Evolutionary conservation across 2,888 invertebrate genomes (phyloP), one percentile per base, ranked within the genome.

Genomic region (Branchellion lobata): DNA sequence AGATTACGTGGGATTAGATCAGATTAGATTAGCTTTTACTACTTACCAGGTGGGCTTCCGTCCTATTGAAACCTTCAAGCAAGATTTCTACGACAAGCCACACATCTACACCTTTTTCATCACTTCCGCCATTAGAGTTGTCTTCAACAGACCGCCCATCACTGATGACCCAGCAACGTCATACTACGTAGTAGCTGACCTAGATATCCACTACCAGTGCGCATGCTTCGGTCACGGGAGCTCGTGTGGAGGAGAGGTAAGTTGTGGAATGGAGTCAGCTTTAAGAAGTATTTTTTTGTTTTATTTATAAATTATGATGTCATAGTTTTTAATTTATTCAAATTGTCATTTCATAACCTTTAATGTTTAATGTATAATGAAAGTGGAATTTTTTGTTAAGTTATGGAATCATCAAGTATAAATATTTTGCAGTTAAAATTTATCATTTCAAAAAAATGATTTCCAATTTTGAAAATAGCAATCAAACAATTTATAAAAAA

Each of bases 171-270:
- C 82, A 14, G 69, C 82, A 14, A 71, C 72, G 36, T 84, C 84
- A 8, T 84, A 83, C 74, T 84, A 83, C 71, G 82, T 82, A 5
- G 78, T 84, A 1, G 82, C 83, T 5, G 82, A 84, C 78, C 80
- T 84, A n/a, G 81, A 82, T n/a, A 78, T 84, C 18, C 78, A 81
- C 0, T 84, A 83, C 1, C 81, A 81, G 34, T 84, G 84, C 79
- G 75, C 81, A 21, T 84, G 84, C 68, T 83, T 80, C 69, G 84
- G 84, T 2, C 84, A 84, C 71, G 81, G 83, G 5, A 33, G 75
- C 11, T 24, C 21, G 21, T 84, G 84, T 69, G 78, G 69, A 11
- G 84, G 84, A 8, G 71, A 24, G 75, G 84, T 84, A 75, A 68
- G 82, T 51, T 34, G 61, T 8, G 21, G 61, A 5, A 14, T 57